A percentile compares a stretch with the other conserved stretches of the same genome.
These are phyloP conservation scores for Phocides pigmalion DNA, from an alignment of 1,140 invertebrate species.

Conservation along the genomic window DNA sequence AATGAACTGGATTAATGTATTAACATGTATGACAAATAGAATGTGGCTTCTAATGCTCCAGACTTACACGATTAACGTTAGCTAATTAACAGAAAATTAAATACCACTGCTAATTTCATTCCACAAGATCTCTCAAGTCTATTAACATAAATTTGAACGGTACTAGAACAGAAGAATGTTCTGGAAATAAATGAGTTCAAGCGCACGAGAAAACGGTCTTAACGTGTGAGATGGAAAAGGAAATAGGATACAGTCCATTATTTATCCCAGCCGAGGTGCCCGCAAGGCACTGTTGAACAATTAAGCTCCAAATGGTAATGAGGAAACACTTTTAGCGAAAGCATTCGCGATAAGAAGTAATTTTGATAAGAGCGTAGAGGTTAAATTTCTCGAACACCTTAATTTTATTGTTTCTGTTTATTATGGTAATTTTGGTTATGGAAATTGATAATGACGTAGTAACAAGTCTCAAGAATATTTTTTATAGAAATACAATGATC, in stretches of 20 bases:
- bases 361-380: conserved; percentile 10
- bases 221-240: conserved; percentile 20
- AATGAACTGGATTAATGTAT: no score
- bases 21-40: no score
- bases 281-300: conserved; percentile 7
- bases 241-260: conserved; percentile 12
- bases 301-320: conserved; percentile 13
- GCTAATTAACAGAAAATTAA: no score
- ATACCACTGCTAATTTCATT: background rate
- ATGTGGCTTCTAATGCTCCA: no score
- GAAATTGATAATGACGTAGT: no score
- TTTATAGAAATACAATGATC: no score
- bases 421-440: no score
- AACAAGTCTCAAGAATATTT: no score
- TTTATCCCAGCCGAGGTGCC: conserved; percentile 1
- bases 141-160: background rate
- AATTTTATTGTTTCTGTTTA: background rate
- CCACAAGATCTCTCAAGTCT: background rate
- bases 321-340: conserved; percentile 17
- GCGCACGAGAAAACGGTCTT: conserved; percentile 15
- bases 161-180: background rate
- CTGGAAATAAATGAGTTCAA: conserved; percentile 1
- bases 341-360: conserved; percentile 12
- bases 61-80: background rate
- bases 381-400: background rate